Evolutionary conservation across 2,888 invertebrate genomes (phyloP), one percentile per base, ranked within the genome.

Genomic region (Tetheella fluctuosa): DNA sequence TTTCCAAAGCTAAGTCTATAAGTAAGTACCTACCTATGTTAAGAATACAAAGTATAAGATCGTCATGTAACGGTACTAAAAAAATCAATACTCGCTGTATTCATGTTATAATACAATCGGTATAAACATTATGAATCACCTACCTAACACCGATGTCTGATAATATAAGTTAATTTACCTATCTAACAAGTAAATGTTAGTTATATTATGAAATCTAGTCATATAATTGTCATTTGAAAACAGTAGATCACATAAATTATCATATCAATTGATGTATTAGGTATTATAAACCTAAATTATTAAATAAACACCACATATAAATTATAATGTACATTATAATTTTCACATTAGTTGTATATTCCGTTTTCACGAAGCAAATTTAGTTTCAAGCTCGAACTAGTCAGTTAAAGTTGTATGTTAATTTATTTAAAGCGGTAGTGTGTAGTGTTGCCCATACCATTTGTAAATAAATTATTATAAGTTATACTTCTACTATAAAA

Each of bases 181-280:
- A 34, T 34, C 2, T 34, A 34, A 13, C 34, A 34, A 13, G 34
- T 48, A 20, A 48, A 20, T 10, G 48, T 48, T 48, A 20, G 48
- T 10, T n/a, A 39, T n/a, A 48, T 48, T 10, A 20, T 20, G 1
- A 48, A 48, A 48, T 48, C 2, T 20, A 48, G 20, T 34, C 13
- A 7, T 39, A 39, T 39, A 5, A 39, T 39, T 39, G 39, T 7
- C n/a, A 39, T 39, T 48, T 20, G 20, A 20, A 48, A n/a, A 48
- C 48, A 48, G 34, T 34, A 34, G 48, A 20, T 48, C 48, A 20
- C 48, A 7, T 2, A 48, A 48, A 48, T 8, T 48, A 48, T 48
- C 48, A 48, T 48, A 48, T 48, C 48, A 48, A 48, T 48, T 48
- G 20, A 20, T 20, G 48, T 48, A 48, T 48, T 34, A n/a, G n/a